Conservation (phyloP, 2,888 invertebrate genomes). For the Iphiclides podalirius region DNA sequence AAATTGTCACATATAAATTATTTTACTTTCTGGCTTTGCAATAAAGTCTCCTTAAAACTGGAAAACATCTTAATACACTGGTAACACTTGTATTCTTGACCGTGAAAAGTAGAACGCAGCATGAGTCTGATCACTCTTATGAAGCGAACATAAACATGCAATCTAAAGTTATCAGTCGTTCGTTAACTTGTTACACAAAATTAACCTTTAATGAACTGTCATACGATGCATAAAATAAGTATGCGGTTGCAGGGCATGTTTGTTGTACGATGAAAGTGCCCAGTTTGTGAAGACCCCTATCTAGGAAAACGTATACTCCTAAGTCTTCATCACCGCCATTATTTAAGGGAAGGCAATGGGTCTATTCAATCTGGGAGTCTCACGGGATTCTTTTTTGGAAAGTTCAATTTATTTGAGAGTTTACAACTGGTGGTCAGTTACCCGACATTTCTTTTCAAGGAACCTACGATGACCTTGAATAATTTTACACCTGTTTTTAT, state of each 20-base stretch:
- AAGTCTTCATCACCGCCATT: background rate
- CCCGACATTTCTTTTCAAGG: conserved; percentile 21
- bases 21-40: no score
- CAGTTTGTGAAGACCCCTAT: conserved; percentile 33
- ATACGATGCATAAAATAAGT: conserved; percentile 11
- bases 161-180: conserved; percentile 18
- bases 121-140: conserved; percentile 40
- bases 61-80: conserved; percentile 32
- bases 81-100: conserved; percentile 67
- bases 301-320: background rate
- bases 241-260: conserved; percentile 5
- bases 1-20: no score
- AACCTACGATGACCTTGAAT: conserved; percentile 26
- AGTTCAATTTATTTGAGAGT: conserved; percentile 28
- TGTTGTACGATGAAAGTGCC: conserved; percentile 13
- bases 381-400: conserved; percentile 41
- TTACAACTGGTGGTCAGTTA: conserved; percentile 16
- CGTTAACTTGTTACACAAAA: conserved; percentile 28
- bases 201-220: conserved; percentile 29
- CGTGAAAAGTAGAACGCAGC: conserved; percentile 70
- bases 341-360: conserved; percentile 21
- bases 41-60: conserved; percentile 25
- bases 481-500: conserved; percentile 18
- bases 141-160: conserved; percentile 41
- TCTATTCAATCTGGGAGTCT: conserved; percentile 25